Percentiles rank a stretch among this genome's conserved stretches.
These are phyloP conservation scores for Leucophenga maculata DNA, from an alignment of 2,888 invertebrate species.

Conservation along the genomic window DNA sequence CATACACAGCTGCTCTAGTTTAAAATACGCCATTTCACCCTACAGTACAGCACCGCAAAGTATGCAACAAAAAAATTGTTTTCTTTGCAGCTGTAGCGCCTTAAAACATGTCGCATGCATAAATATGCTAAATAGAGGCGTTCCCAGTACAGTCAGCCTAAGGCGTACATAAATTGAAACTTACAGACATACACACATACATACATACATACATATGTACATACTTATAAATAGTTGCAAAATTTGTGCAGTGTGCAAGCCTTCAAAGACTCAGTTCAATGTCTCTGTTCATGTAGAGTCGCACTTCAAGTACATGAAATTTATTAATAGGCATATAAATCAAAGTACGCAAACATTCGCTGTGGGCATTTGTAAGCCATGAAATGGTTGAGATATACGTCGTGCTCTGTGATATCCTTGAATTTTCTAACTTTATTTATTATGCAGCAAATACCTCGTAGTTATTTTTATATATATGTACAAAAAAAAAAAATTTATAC, in stretches of 20 bases:
- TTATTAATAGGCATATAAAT: slow-evolving; percentile 48
- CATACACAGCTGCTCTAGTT: not conserved
- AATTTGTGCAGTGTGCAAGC: not conserved
- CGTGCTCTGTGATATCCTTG: not conserved
- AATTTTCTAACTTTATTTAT: not conserved
- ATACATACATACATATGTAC: not conserved
- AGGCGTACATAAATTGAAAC: not conserved
- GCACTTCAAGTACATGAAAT: slow-evolving; percentile 33
- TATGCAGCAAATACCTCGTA: not conserved
- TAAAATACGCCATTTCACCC: no score
- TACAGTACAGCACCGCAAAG: not conserved
- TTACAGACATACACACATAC: not conserved
- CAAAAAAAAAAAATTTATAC: not conserved
- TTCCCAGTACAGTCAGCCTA: not conserved
- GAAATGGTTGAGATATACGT: not conserved
- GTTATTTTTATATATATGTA: not conserved
- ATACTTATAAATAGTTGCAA: not conserved
- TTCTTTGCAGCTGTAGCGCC: no score
- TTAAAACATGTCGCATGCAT: slow-evolving; percentile 13
- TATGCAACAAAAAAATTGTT: slow-evolving; percentile 38
- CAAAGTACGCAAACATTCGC: slow-evolving; percentile 25
- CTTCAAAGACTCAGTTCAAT: no score
- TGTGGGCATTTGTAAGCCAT: no score
- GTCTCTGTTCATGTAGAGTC: not conserved
- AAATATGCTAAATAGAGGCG: slow-evolving; percentile 1